Evolutionary conservation across 37 sponge, comb jelly and placozoan genomes (phyloP), one percentile per base, ranked within the genome.

Genomic region (Spongilla lacustris): DNA sequence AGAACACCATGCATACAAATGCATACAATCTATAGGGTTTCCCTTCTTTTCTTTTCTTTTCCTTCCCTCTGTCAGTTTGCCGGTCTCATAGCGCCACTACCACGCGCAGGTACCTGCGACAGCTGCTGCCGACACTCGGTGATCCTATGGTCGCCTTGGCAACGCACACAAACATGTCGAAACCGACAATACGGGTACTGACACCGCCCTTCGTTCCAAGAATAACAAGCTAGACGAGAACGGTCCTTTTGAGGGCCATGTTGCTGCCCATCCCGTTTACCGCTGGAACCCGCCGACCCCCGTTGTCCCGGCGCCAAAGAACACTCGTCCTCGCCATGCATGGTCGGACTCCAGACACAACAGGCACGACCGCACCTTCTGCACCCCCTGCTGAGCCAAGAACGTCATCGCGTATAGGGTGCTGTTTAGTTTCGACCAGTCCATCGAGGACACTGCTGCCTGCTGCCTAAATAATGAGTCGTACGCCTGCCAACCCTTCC

Each of bases 341-440:
- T 75, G 76, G 35, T 75, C 76, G 0, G 36, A 36, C 22, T 75
- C 76, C 76, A 36, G 34, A 33, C 76, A 75, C 0, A 24, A 25
- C 13, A 36, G 6, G 27, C 76, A 75, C n/a, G 36, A 34, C n/a
- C 76, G 31, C 71, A 13, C 71, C 14, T 36, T 28, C 14, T 46
- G n/a, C n/a, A n/a, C 71, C 17, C 33, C 27, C 11, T 58, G 58
- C 25, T 71, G 36, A 17, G 71, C 82, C 82, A 82, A 36, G 71
- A 82, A 82, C 24, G 82, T 41, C 2, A 41, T 26, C n/a, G 71
- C 21, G 49, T 70, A 71, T 13, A 82, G 71, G 0, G 71, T 37
- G 27, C 71, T 26, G 30, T 82, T 82, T 13, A 82, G 46, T 30
- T 37, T 41, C 46, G 82, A 82, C 81, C 81, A 81, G 70, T 81